Percentiles rank a stretch among this genome's conserved stretches.
Conservation (phyloP, 2,888 invertebrate species). For the Noctua fimbriata region DNA sequence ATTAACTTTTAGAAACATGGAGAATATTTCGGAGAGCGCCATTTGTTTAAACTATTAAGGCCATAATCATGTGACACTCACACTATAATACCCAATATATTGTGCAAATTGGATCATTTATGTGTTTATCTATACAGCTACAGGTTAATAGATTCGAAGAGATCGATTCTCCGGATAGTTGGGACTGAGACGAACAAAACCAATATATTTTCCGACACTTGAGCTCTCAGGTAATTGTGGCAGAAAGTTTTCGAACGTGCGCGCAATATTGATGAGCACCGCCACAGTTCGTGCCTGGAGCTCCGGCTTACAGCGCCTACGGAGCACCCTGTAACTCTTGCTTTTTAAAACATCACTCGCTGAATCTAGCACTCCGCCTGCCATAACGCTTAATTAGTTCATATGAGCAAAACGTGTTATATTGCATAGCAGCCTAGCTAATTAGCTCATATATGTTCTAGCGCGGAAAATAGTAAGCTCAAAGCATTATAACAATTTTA, state of each 20-base stretch:
- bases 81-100: conserved; percentile 1
- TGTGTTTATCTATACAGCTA: conserved; percentile 47
- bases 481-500: conserved; percentile 23
- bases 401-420: conserved; percentile 45
- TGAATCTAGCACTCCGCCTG: conserved; percentile 29
- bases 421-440: conserved; percentile 39
- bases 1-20: not conserved
- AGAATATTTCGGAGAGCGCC: not conserved
- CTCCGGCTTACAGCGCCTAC: conserved; percentile 60
- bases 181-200: conserved; percentile 84
- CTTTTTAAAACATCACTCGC: conserved; percentile 51
- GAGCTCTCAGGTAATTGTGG: conserved; percentile 90
- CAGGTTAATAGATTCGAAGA: conserved; percentile 72
- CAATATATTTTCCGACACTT: conserved; percentile 90
- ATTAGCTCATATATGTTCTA: conserved; percentile 39
- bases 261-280: conserved; percentile 86
- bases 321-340: conserved; percentile 50
- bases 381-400: conserved; percentile 55
- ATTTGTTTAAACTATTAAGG: conserved; percentile 4
- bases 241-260: conserved; percentile 89
- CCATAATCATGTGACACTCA: not conserved
- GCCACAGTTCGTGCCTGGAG: conserved; percentile 70
- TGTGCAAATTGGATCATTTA: conserved; percentile 35
- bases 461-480: conserved; percentile 40
- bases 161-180: conserved; percentile 82